These are phyloP conservation scores for Neofelis nebulosa DNA, from an alignment of 2,113 vertebrate species.

Conservation along the genomic window DNA sequence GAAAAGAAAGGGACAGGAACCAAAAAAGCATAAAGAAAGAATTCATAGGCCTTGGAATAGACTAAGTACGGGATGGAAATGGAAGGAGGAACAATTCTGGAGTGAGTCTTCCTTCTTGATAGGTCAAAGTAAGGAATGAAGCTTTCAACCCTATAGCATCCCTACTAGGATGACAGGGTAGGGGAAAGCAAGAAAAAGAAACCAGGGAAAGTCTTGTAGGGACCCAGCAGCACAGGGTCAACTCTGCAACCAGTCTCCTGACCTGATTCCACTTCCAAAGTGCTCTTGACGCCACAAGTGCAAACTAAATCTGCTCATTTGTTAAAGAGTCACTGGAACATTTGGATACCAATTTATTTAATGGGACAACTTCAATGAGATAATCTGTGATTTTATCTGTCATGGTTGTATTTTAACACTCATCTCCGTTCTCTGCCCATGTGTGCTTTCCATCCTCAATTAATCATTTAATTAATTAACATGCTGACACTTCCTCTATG, in stretches of 20 bases:
- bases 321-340: neutral
- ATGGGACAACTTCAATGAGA: neutral
- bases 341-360: neutral
- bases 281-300: neutral
- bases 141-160: neutral
- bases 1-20: neutral
- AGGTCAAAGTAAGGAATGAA: neutral
- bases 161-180: neutral
- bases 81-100: neutral
- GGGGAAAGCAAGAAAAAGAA: neutral
- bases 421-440: neutral
- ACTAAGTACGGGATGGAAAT: neutral
- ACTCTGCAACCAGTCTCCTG: neutral
- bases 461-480: neutral
- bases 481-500: neutral
- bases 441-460: neutral
- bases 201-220: neutral
- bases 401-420: neutral
- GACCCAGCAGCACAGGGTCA: neutral
- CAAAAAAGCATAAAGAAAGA: neutral
- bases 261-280: neutral
- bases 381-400: neutral
- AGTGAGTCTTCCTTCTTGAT: neutral
- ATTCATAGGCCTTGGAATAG: neutral
- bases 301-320: neutral